phyloP scores from a whole-genome alignment of 2,113 vertebrate species.

The Siniperca knerii region DNA sequence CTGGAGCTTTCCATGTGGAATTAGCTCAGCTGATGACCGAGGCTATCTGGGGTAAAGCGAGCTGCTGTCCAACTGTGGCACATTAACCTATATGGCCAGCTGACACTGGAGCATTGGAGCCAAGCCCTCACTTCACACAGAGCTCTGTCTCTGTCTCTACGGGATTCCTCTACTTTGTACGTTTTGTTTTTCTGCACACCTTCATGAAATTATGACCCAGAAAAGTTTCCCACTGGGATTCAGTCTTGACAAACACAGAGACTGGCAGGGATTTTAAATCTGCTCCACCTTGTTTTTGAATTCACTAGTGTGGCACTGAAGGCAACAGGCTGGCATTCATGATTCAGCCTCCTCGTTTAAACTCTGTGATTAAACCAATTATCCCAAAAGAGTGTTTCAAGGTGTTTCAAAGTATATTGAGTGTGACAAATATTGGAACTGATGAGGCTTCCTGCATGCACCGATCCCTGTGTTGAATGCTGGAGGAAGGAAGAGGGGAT shows the following conservation, averaged over 20 bases:
- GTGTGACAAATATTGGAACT: constrained; percentile 55
- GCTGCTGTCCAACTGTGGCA: constrained; percentile 63
- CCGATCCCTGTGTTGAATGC: constrained; percentile 14
- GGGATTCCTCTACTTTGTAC: constrained; percentile 42
- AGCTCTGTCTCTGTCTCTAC: constrained; percentile 27
- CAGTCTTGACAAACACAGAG: constrained; percentile 22
- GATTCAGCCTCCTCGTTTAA: constrained; percentile 42
- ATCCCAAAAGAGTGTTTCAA: constrained; percentile 59
- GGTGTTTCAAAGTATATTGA: constrained; percentile 64
- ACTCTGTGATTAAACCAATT: constrained; percentile 65
- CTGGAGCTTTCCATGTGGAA: constrained; percentile 47
- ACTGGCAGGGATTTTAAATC: constrained; percentile 22
- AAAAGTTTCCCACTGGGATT: constrained; percentile 45
- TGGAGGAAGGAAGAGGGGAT: background rate
- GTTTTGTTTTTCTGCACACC: constrained; percentile 57
- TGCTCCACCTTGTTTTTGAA: constrained; percentile 37
- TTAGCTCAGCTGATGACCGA: constrained; percentile 40
- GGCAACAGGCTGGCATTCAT: constrained; percentile 13
- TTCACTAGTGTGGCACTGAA: constrained; percentile 20
- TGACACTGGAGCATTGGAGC: constrained; percentile 46
- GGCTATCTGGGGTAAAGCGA: constrained; percentile 48
- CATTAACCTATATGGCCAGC: constrained; percentile 74
- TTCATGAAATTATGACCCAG: constrained; percentile 64
- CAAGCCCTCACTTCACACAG: constrained; percentile 37
- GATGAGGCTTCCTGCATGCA: constrained; percentile 42